Conservation (phyloP, 2,888 invertebrate genomes). For the Orthonevra nobilis region DNA sequence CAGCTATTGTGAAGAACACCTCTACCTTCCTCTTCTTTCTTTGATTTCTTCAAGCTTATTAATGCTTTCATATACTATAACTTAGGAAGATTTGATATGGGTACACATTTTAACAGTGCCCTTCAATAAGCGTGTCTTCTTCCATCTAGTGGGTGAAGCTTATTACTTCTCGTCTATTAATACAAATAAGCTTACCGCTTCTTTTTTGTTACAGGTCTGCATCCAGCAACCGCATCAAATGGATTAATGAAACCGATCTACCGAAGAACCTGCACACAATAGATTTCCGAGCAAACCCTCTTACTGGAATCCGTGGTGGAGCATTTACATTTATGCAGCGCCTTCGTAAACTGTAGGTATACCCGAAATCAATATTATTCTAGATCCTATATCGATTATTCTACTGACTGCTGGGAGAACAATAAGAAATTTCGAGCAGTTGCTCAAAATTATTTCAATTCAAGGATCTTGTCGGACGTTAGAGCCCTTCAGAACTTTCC, state of each 20-base stretch:
- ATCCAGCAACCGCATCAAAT: slow-evolving; percentile 90
- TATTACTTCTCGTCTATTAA: too few species aligned
- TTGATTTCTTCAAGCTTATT: too few species aligned
- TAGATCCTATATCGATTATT: slow-evolving; percentile 32
- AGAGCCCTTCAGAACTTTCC: slow-evolving; percentile 90
- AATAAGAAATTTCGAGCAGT: slow-evolving; percentile 73
- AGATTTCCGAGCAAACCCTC: slow-evolving; percentile 92
- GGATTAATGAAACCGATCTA: slow-evolving; percentile 86
- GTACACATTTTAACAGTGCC: too few species aligned
- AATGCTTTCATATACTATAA: too few species aligned
- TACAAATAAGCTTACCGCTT: too few species aligned
- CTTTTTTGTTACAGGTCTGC: slow-evolving; percentile 86
- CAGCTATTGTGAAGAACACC: too few species aligned
- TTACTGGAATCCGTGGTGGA: slow-evolving; percentile 85
- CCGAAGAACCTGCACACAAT: slow-evolving; percentile 87
- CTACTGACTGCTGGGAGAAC: slow-evolving; percentile 71
- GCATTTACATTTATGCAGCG: slow-evolving; percentile 89
- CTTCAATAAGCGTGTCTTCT: too few species aligned
- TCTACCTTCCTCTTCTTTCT: too few species aligned
- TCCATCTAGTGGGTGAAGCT: too few species aligned
- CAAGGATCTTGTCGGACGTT: slow-evolving; percentile 92
- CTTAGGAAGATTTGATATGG: too few species aligned
- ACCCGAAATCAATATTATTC: slow-evolving; percentile 50
- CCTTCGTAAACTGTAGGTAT: slow-evolving; percentile 89
- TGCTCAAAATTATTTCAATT: slow-evolving; percentile 73